These are phyloP conservation scores for Drosophila helvetica DNA, from an alignment of 2,888 invertebrate species.

Conservation along the genomic window DNA sequence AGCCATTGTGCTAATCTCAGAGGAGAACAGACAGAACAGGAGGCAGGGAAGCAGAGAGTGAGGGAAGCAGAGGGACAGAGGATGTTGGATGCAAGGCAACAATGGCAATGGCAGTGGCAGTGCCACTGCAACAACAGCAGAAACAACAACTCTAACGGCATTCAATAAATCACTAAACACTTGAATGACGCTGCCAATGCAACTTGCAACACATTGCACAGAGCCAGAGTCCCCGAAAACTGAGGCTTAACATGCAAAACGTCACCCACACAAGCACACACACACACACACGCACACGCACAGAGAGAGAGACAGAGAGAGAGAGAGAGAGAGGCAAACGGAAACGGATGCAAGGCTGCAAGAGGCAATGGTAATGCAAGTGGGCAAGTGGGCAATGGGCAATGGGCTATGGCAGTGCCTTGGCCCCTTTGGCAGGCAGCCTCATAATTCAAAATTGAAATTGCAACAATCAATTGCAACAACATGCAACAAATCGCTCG, in stretches of 20 bases:
- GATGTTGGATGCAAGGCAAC: slow-evolving; percentile 5
- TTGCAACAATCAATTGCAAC: slow-evolving; percentile 83
- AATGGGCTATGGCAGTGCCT: background rate
- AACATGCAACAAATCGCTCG: slow-evolving; percentile 78
- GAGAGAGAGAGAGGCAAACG: background rate
- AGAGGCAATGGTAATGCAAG: slow-evolving; percentile 4
- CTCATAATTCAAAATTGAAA: slow-evolving; percentile 83
- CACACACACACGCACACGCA: slow-evolving; percentile 9
- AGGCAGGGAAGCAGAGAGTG: too few species aligned
- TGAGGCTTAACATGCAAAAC: slow-evolving; percentile 55
- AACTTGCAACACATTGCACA: slow-evolving; percentile 77
- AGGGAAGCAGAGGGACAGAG: slow-evolving; percentile 5
- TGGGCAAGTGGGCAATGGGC: too few species aligned
- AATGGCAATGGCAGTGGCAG: slow-evolving; percentile 24
- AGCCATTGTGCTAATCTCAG: slow-evolving; percentile 81
- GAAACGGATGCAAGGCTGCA: slow-evolving; percentile 50
- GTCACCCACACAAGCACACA: slow-evolving; percentile 24
- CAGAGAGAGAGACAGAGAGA: background rate
- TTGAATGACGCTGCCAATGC: slow-evolving; percentile 78
- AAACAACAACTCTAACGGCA: slow-evolving; percentile 70
- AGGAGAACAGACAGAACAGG: background rate
- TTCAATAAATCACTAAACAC: slow-evolving; percentile 82
- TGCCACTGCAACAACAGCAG: slow-evolving; percentile 16
- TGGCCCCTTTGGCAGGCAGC: slow-evolving; percentile 17
- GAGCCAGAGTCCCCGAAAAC: slow-evolving; percentile 27